Percentiles rank a stretch among this genome's conserved stretches.
These are phyloP conservation scores for Zoanthus solanderi DNA, from an alignment of 92 coral and sea anemone genomes.

Conservation along the genomic window DNA sequence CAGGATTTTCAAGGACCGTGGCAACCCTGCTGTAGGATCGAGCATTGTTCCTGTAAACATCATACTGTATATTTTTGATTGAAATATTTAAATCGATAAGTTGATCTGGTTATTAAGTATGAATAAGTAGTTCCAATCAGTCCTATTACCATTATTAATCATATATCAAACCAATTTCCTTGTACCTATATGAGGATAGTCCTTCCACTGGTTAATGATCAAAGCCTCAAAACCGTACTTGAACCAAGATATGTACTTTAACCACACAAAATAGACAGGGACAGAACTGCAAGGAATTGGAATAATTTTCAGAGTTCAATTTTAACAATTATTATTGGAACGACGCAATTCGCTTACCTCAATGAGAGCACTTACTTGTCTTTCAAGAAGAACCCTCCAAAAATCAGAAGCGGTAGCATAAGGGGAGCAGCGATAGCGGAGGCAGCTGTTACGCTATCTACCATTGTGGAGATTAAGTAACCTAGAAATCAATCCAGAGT, in stretches of 20 bases:
- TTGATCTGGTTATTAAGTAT: no score
- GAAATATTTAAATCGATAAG: no score
- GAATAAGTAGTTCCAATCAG: no score
- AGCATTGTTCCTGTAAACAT: no score
- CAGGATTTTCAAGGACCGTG: no score
- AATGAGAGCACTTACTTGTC: slow-evolving; percentile 63
- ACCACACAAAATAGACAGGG: slow-evolving; percentile 94
- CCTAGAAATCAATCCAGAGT: slow-evolving; percentile 56
- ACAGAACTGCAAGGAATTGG: slow-evolving; percentile 67
- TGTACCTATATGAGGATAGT: slow-evolving; percentile 70
- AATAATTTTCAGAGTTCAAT: no score
- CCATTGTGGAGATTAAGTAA: slow-evolving; percentile 80
- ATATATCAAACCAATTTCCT: not conserved
- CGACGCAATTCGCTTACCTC: not conserved
- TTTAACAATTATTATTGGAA: not conserved
- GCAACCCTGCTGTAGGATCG: no score
- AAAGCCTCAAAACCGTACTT: slow-evolving; percentile 91
- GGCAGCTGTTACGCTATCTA: slow-evolving; percentile 85
- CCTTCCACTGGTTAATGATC: slow-evolving; percentile 93
- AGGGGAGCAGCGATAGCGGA: slow-evolving; percentile 85
- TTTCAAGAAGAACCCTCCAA: slow-evolving; percentile 94
- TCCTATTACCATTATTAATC: not conserved
- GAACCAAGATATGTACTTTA: slow-evolving; percentile 97
- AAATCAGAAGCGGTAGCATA: slow-evolving; percentile 87
- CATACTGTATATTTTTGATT: no score